Percentiles rank a stretch among this genome's conserved stretches.
phyloP scores from a whole-genome alignment of 2,797 vertebrate species.

The Syngnathus acus region DNA sequence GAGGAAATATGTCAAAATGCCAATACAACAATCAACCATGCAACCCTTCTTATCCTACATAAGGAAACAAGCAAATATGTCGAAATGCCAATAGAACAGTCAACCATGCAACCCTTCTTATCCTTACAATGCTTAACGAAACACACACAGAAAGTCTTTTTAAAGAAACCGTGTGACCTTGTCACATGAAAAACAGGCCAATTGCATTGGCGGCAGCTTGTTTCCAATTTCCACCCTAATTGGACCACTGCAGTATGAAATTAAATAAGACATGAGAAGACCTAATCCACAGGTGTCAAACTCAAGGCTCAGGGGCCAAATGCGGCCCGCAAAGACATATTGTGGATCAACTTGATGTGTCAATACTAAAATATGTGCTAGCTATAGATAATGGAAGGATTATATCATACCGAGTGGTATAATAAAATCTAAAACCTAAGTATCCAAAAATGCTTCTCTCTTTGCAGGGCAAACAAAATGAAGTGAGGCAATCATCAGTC shows the following conservation, averaged over 20 bases:
- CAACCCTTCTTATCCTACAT: background rate
- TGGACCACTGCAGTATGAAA: slow-evolving; percentile 4
- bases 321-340: too few species aligned
- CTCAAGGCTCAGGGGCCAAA: too few species aligned
- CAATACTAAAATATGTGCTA: too few species aligned
- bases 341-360: too few species aligned
- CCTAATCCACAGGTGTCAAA: too few species aligned
- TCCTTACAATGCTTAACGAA: background rate
- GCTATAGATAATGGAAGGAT: too few species aligned
- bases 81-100: too few species aligned
- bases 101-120: background rate
- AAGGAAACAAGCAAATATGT: background rate
- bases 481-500: background rate
- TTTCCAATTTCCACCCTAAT: slow-evolving; percentile 23
- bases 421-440: too few species aligned
- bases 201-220: slow-evolving; percentile 25
- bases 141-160: slow-evolving; percentile 4
- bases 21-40: too few species aligned
- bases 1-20: background rate
- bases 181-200: slow-evolving; percentile 10
- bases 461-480: background rate
- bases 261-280: background rate
- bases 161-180: slow-evolving; percentile 24
- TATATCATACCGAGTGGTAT: too few species aligned
- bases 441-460: too few species aligned